Percentiles rank a stretch among this genome's conserved stretches.
phyloP scores from a whole-genome alignment of 1,140 invertebrate genomes.

The Trichogramma pretiosum region DNA sequence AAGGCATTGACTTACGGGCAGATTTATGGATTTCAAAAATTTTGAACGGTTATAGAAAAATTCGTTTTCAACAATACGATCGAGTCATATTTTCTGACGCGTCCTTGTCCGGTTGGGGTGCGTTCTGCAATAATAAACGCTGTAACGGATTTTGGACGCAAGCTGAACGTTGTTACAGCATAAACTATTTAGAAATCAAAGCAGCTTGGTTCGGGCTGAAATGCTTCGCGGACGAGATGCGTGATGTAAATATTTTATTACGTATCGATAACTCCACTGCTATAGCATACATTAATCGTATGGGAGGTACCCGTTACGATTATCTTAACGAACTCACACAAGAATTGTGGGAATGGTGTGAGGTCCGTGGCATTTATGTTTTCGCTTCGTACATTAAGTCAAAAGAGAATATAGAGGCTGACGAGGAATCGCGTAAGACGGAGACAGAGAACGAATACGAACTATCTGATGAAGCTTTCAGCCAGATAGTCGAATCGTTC shows the following conservation, averaged over 20 bases:
- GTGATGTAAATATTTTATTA: not conserved
- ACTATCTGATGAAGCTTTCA: constrained; percentile 6
- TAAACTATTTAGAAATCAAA: constrained; percentile 1
- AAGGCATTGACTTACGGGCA: not conserved
- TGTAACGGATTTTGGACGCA: not conserved
- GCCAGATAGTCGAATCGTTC: constrained; percentile 18
- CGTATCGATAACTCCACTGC: not conserved
- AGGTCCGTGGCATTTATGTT: not conserved
- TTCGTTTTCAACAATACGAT: not conserved
- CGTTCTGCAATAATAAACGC: not conserved
- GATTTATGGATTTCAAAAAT: not conserved
- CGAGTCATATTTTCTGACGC: not conserved
- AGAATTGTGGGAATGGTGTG: constrained; percentile 1
- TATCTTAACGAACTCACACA: not conserved
- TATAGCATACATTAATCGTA: not conserved
- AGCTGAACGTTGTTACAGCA: not conserved
- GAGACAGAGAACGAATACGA: constrained; percentile 5
- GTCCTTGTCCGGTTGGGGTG: not conserved
- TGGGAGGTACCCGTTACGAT: not conserved
- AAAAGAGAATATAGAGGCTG: not conserved
- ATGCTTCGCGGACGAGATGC: not conserved
- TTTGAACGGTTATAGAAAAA: not conserved
- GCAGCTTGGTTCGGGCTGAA: not conserved
- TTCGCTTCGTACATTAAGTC: constrained; percentile 3
- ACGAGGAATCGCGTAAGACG: not conserved